Evolutionary conservation across 2,797 vertebrate genomes (phyloP).

Genomic region (Aplochiton taeniatus): DNA sequence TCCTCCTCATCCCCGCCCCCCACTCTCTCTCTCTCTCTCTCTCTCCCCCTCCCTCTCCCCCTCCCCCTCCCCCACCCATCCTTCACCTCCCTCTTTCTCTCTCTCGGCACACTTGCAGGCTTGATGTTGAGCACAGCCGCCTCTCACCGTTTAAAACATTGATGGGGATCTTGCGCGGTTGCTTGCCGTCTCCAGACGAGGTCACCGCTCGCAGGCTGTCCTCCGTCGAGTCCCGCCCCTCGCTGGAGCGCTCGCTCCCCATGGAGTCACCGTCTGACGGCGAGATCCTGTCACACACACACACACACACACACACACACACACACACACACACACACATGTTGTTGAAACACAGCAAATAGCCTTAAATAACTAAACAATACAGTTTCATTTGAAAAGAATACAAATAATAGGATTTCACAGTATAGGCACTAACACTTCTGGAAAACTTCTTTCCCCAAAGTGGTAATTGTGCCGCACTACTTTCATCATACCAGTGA

Average conservation of each 20-base stretch:
- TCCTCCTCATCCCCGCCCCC: constrained; percentile 10
- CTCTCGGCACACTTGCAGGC: no score
- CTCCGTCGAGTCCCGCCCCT: constrained; percentile 84
- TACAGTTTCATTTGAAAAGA: not conserved
- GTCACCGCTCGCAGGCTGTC: constrained; percentile 77
- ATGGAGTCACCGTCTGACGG: constrained; percentile 93
- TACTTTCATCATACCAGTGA: constrained; percentile 13
- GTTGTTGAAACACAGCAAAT: not conserved
- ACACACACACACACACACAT: constrained; percentile 3
- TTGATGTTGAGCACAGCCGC: no score
- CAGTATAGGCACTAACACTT: no score
- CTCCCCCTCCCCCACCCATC: not conserved
- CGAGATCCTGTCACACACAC: constrained; percentile 77
- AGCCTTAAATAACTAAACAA: not conserved
- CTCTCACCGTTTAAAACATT: constrained; percentile 79
- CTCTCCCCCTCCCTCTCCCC: constrained; percentile 11
- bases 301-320: constrained; percentile 40
- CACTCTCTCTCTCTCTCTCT: constrained; percentile 20
- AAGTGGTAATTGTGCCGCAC: not conserved
- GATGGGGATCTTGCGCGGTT: constrained; percentile 75
- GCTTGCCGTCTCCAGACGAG: constrained; percentile 77
- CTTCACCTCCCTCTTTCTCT: not conserved
- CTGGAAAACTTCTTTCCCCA: no score
- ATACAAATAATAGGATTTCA: no score
- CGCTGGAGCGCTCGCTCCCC: constrained; percentile 88